These are phyloP conservation scores for Scartelaos histophorus DNA, from an alignment of 2,113 vertebrate genomes.

Conservation along the genomic window DNA sequence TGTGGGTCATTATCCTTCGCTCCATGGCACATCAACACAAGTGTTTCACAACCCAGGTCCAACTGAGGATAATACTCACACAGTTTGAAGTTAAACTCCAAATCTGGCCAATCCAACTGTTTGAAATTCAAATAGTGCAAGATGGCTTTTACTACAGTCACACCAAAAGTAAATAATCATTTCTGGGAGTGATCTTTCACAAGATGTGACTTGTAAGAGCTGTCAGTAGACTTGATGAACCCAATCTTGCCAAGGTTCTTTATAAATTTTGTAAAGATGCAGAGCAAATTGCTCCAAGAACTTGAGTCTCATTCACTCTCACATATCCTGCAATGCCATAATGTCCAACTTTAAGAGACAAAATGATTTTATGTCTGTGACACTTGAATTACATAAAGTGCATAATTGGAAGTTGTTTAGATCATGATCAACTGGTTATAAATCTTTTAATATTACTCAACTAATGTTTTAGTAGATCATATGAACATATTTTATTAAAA, in stretches of 20 bases:
- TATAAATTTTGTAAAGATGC: too few species aligned
- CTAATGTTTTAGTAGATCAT: background rate
- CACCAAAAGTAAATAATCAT: background rate
- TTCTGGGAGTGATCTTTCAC: background rate
- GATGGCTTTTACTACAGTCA: background rate
- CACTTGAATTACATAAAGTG: too few species aligned
- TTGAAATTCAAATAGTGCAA: background rate
- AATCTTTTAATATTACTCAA: background rate
- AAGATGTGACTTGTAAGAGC: background rate
- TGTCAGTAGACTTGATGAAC: too few species aligned
- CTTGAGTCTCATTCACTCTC: too few species aligned
- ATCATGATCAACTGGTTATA: background rate
- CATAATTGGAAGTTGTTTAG: too few species aligned
- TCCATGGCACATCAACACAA: slow-evolving; percentile 10
- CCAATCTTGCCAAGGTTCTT: too few species aligned
- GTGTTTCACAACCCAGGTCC: background rate
- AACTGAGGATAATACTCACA: background rate
- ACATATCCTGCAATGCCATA: too few species aligned
- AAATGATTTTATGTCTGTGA: background rate
- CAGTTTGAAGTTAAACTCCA: background rate
- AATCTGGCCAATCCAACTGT: background rate
- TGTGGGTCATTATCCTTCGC: slow-evolving; percentile 8
- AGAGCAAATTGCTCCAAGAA: too few species aligned
- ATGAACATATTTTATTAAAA: background rate
- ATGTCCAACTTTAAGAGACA: background rate